These are phyloP conservation scores for Apamea anceps DNA, from an alignment of 2,888 invertebrate species.

Conservation along the genomic window DNA sequence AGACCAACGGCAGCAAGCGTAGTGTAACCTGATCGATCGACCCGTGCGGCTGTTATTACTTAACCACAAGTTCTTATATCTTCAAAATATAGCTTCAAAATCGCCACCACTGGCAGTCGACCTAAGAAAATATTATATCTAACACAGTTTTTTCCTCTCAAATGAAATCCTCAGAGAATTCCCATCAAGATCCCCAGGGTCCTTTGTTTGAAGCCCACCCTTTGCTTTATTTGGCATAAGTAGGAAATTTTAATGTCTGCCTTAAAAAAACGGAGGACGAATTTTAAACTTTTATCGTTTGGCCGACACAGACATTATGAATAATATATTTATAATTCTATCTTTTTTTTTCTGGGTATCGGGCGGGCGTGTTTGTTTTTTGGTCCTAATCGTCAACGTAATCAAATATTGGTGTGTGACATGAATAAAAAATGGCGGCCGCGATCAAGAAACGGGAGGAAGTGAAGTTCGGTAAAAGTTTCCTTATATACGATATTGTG, in stretches of 20 bases:
- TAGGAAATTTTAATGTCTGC: slow-evolving; percentile 74
- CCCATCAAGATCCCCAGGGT: slow-evolving; percentile 71
- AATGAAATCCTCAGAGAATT: slow-evolving; percentile 73
- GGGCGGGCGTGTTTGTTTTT: slow-evolving; percentile 52
- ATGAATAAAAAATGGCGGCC: slow-evolving; percentile 59
- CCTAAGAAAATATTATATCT: slow-evolving; percentile 73
- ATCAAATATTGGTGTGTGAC: slow-evolving; percentile 60
- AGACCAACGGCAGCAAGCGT: too few relatives aligned
- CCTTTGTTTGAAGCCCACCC: slow-evolving; percentile 76
- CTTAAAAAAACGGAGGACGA: slow-evolving; percentile 73
- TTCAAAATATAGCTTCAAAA: slow-evolving; percentile 16
- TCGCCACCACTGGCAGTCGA: slow-evolving; percentile 41
- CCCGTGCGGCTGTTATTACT: too few relatives aligned
- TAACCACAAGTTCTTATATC: not conserved
- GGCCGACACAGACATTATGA: slow-evolving; percentile 68
- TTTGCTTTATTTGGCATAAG: slow-evolving; percentile 79
- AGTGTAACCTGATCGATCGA: too few relatives aligned
- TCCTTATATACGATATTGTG: slow-evolving; percentile 16
- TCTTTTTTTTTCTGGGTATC: slow-evolving; percentile 62
- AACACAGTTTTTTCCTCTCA: slow-evolving; percentile 71
- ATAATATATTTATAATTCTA: slow-evolving; percentile 67
- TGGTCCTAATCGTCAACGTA: slow-evolving; percentile 56
- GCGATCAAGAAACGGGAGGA: slow-evolving; percentile 21
- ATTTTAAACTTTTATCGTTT: slow-evolving; percentile 74
- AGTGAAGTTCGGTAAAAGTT: slow-evolving; percentile 40